Evolutionary conservation across 2,888 invertebrate genomes (phyloP).

Genomic region (Epinotia demarniana): DNA sequence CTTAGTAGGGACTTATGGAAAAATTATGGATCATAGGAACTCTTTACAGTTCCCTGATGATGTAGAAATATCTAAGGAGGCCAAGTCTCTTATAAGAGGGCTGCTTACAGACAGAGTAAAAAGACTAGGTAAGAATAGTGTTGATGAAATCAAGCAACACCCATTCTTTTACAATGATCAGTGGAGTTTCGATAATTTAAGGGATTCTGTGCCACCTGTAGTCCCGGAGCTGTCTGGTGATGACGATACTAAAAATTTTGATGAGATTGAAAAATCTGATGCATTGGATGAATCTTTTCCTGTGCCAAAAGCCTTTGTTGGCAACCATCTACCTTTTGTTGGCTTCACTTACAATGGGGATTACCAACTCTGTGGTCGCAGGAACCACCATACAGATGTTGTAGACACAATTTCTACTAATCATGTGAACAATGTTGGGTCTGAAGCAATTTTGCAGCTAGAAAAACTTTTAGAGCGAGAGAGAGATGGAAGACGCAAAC

Average conservation of each 20-base stretch:
- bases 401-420: constrained; percentile 87
- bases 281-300: constrained; percentile 97
- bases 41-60: constrained; percentile 98
- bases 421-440: constrained; percentile 85
- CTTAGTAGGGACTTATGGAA: constrained; percentile 98
- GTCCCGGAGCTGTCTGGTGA: constrained; percentile 98
- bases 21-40: constrained; percentile 99
- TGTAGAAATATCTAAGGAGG: constrained; percentile 94
- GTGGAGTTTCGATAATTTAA: constrained; percentile 98
- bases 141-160: constrained; percentile 97
- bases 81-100: constrained; percentile 95
- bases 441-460: constrained; percentile 87
- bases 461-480: constrained; percentile 91
- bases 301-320: constrained; percentile 98
- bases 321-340: constrained; percentile 99
- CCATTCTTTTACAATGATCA: constrained; percentile 98
- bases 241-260: constrained; percentile 99
- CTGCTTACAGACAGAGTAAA: constrained; percentile 96
- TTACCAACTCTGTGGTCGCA: constrained; percentile 89
- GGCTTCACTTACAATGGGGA: constrained; percentile 99
- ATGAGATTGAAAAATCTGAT: constrained; percentile 98
- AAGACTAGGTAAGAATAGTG: constrained; percentile 95
- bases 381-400: constrained; percentile 81
- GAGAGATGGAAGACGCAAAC: constrained; percentile 87
- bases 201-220: constrained; percentile 97